phyloP scores from a whole-genome alignment of 1,140 invertebrate genomes.

The Rhynchophorus ferrugineus region DNA sequence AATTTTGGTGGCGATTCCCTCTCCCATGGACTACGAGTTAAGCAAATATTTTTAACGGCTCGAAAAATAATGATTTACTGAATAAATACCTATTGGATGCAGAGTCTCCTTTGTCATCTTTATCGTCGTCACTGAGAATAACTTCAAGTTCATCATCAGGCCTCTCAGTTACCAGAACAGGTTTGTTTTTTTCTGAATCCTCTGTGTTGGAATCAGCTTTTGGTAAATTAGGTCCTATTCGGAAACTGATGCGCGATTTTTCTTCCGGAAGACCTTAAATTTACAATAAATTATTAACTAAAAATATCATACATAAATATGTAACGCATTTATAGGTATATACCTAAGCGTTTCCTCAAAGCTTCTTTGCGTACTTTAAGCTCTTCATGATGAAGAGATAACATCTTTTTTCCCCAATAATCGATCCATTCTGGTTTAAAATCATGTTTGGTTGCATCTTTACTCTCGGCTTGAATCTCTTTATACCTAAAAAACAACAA shows the following conservation, averaged over 20 bases:
- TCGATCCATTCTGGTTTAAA: slow-evolving; percentile 81
- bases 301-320: slow-evolving; percentile 8
- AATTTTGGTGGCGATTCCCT: slow-evolving; percentile 14
- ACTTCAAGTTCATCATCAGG: slow-evolving; percentile 38
- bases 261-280: slow-evolving; percentile 36
- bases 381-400: slow-evolving; percentile 64
- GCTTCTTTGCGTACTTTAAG: slow-evolving; percentile 50
- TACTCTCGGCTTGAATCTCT: slow-evolving; percentile 66
- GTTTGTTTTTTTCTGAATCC: slow-evolving; percentile 8
- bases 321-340: slow-evolving; percentile 12
- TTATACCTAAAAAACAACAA: slow-evolving; percentile 51
- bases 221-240: too few species aligned
- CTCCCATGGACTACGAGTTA: slow-evolving; percentile 38
- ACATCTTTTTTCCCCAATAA: slow-evolving; percentile 73
- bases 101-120: too few species aligned
- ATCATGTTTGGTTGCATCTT: slow-evolving; percentile 69
- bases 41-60: neutral
- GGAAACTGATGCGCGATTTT: slow-evolving; percentile 35
- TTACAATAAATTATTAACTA: too few species aligned
- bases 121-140: slow-evolving; percentile 36
- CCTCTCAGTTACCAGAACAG: slow-evolving; percentile 25
- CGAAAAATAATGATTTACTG: too few species aligned
- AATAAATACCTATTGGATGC: too few species aligned
- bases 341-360: slow-evolving; percentile 38
- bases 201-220: neutral